Conservation (phyloP, 2,797 vertebrate genomes). For the Podargus strigoides region DNA sequence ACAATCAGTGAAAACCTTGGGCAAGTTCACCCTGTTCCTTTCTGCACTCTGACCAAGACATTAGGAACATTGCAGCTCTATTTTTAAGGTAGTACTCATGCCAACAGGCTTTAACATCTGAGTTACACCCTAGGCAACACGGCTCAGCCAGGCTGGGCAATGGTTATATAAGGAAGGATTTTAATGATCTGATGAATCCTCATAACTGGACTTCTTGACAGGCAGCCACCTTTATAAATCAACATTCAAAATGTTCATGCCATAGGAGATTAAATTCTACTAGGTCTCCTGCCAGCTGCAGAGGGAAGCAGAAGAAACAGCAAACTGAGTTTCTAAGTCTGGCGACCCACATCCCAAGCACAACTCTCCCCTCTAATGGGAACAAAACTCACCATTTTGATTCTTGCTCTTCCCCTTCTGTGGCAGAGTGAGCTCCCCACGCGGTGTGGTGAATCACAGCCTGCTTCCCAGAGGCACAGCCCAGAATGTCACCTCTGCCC, state of each 20-base stretch:
- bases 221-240: neutral
- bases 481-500: neutral
- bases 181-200: neutral
- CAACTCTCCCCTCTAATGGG: neutral
- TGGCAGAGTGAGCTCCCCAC: neutral
- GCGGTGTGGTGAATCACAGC: accelerated
- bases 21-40: neutral
- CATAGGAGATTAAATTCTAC: neutral
- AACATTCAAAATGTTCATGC: neutral
- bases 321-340: neutral
- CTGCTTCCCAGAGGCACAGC: too few species aligned
- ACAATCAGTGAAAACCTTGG: neutral
- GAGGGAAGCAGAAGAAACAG: neutral
- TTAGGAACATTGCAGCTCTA: neutral
- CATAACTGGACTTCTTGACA: neutral
- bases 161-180: neutral
- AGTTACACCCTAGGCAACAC: neutral
- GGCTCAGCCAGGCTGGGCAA: neutral
- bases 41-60: neutral
- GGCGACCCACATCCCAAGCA: neutral
- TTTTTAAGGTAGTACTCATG: neutral
- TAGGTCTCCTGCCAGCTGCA: neutral
- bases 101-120: neutral
- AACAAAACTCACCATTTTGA: neutral
- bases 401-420: neutral